Evolutionary conservation across 2,888 invertebrate species (phyloP).

Genomic region (Yponomeuta cagnagella): DNA sequence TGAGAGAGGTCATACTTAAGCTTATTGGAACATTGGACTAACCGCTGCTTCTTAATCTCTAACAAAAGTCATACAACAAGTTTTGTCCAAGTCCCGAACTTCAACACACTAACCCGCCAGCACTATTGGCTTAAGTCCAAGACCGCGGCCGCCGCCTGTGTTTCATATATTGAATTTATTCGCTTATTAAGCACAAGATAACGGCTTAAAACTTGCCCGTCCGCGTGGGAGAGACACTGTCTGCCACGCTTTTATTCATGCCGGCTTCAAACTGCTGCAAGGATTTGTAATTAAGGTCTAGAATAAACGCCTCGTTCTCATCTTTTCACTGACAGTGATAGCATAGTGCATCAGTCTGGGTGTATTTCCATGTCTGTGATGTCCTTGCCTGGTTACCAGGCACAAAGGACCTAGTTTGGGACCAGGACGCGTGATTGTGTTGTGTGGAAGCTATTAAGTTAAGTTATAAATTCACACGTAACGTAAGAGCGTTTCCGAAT

Average conservation of each 20-base stretch:
- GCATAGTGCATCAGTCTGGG: too few relatives aligned
- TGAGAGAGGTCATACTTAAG: too few relatives aligned
- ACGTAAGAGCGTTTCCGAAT: too few relatives aligned
- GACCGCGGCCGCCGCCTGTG: conserved; percentile 9
- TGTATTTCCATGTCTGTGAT: too few relatives aligned
- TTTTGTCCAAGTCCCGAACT: background rate
- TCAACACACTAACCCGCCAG: conserved; percentile 14
- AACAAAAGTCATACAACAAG: background rate
- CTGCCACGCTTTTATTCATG: background rate
- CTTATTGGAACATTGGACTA: background rate
- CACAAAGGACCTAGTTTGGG: too few relatives aligned
- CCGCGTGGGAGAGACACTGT: background rate
- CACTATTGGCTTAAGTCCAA: background rate
- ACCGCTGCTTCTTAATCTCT: background rate
- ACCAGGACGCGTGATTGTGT: too few relatives aligned
- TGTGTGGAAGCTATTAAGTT: too few relatives aligned
- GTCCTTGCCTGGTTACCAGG: too few relatives aligned
- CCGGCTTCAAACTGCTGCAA: background rate
- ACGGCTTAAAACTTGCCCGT: background rate
- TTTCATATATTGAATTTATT: conserved; percentile 41
- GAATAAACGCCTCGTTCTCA: too few relatives aligned
- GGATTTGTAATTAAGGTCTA: background rate
- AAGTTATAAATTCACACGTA: too few relatives aligned
- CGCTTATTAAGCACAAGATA: conserved; percentile 34
- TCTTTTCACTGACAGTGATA: too few relatives aligned